Percentiles rank a stretch among this genome's conserved stretches.
These are phyloP conservation scores for Nebria salina DNA, from an alignment of 2,888 invertebrate genomes.

Conservation along the genomic window DNA sequence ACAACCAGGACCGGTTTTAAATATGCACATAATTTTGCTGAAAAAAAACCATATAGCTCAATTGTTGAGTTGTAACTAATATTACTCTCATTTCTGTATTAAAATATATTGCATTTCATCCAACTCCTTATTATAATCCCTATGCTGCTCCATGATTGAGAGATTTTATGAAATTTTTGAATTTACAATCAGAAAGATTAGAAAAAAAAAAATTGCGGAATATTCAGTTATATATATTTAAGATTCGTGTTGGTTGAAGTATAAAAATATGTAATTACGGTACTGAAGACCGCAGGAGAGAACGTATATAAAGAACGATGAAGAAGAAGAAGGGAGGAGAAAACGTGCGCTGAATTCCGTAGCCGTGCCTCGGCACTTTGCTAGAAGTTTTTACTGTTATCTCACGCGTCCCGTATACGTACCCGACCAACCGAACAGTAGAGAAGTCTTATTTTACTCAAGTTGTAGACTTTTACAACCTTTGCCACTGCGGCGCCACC, in stretches of 20 bases:
- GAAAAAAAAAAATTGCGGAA: not conserved
- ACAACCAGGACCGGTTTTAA: not conserved
- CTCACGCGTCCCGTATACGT: constrained; percentile 24
- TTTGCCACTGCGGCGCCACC: constrained; percentile 3
- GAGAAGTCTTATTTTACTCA: constrained; percentile 47
- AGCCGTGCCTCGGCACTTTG: constrained; percentile 32
- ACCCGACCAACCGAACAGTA: constrained; percentile 14
- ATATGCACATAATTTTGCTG: not conserved
- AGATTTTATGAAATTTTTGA: no score
- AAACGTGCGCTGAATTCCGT: constrained; percentile 42
- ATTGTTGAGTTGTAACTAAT: not conserved
- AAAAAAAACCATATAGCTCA: not conserved
- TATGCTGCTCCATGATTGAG: no score
- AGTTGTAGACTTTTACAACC: constrained; percentile 45
- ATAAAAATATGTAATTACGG: constrained; percentile 3
- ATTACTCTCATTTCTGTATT: not conserved
- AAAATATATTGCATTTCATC: not conserved
- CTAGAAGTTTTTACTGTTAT: constrained; percentile 45
- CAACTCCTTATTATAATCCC: no score
- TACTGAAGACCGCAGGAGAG: not conserved
- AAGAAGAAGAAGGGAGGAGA: constrained; percentile 2
- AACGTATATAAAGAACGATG: not conserved
- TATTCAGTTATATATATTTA: not conserved
- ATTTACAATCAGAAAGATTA: not conserved
- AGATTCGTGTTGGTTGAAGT: not conserved